Percentiles rank a stretch among this genome's conserved stretches.
Conservation (phyloP, 2,888 invertebrate species). For the Perdita meconis region DNA sequence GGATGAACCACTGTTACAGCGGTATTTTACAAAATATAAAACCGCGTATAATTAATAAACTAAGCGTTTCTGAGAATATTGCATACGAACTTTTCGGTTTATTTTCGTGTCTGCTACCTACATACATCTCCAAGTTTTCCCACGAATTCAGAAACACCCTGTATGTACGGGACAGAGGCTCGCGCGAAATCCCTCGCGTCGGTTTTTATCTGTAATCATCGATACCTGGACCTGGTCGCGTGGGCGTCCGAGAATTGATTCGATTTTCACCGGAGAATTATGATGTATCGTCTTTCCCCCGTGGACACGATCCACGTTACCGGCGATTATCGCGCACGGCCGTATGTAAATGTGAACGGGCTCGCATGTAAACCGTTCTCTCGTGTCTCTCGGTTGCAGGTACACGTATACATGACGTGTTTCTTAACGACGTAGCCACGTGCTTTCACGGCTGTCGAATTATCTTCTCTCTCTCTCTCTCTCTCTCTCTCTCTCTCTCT, state of each 20-base stretch:
- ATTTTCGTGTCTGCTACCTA: too few species aligned
- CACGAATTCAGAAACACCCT: too few species aligned
- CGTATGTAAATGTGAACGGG: slow-evolving; percentile 56
- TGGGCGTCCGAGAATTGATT: slow-evolving; percentile 55
- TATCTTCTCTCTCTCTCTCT: too few species aligned
- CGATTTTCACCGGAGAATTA: slow-evolving; percentile 54
- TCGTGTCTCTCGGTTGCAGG: slow-evolving; percentile 44
- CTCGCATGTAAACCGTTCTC: slow-evolving; percentile 41
- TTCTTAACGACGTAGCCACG: slow-evolving; percentile 74
- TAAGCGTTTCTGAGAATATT: too few species aligned
- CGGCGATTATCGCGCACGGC: slow-evolving; percentile 38
- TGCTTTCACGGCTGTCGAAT: slow-evolving; percentile 75
- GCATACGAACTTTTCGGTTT: too few species aligned
- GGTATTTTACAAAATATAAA: too few species aligned
- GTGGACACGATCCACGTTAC: slow-evolving; percentile 48
- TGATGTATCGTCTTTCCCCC: slow-evolving; percentile 68
- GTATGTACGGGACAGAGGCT: neutral
- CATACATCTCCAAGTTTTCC: too few species aligned
- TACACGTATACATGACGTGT: slow-evolving; percentile 53
- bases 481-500: too few species aligned
- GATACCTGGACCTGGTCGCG: slow-evolving; percentile 11
- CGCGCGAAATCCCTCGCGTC: slow-evolving; percentile 16
- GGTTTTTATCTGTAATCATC: slow-evolving; percentile 29
- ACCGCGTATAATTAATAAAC: too few species aligned
- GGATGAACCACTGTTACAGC: too few species aligned